Percentiles rank a stretch among this genome's conserved stretches.
These are phyloP conservation scores for Acanthosepion esculentum DNA, from an alignment of 2,888 invertebrate genomes.

Conservation along the genomic window DNA sequence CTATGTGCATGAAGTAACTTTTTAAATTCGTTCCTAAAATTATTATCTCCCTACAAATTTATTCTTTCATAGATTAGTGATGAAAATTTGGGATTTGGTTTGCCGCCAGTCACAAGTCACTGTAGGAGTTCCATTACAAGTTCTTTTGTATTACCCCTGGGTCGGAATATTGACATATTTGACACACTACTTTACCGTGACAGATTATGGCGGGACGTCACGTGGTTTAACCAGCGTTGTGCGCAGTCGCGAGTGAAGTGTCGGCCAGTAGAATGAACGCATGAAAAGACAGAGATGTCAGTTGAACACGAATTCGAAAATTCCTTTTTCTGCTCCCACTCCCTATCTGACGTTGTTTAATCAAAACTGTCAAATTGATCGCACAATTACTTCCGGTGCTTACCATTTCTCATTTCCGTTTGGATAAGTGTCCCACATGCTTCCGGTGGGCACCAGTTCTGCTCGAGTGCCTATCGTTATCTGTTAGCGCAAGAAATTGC, in stretches of 20 bases:
- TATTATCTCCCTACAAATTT: not conserved
- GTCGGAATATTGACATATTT: not conserved
- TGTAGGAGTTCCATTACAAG: not conserved
- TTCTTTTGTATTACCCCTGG: not conserved
- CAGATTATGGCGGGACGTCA: slow-evolving; percentile 33
- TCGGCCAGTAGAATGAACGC: not conserved
- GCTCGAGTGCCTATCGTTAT: not conserved
- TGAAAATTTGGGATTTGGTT: not conserved
- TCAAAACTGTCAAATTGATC: slow-evolving; percentile 33
- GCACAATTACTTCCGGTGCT: slow-evolving; percentile 13
- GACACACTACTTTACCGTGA: not conserved
- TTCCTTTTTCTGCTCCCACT: not conserved
- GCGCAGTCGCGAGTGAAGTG: slow-evolving; percentile 5
- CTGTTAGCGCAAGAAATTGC: not conserved
- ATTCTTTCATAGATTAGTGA: not conserved
- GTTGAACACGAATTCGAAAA: not conserved
- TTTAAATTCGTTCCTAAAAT: not conserved
- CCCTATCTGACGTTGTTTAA: not conserved
- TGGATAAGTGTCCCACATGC: not conserved
- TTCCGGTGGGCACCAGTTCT: slow-evolving; percentile 23
- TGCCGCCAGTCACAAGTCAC: not conserved
- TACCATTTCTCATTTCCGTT: slow-evolving; percentile 10
- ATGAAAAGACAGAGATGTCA: not conserved
- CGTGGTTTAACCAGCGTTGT: not conserved
- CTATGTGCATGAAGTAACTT: not conserved